These are phyloP conservation scores for Lacanobia wlatinum DNA, from an alignment of 2,888 invertebrate genomes.

Conservation along the genomic window DNA sequence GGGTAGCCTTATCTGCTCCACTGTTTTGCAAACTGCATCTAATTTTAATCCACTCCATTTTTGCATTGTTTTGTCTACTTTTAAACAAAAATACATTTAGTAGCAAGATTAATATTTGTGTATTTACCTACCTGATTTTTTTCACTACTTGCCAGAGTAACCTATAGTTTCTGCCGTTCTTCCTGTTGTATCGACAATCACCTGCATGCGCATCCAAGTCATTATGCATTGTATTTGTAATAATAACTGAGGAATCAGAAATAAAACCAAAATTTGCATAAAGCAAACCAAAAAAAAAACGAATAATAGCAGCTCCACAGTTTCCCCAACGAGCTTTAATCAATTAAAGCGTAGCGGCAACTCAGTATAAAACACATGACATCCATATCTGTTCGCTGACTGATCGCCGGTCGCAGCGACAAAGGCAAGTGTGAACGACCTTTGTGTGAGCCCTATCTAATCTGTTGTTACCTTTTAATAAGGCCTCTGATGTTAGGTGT, in stretches of 20 bases:
- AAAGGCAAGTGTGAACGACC: slow-evolving; percentile 69
- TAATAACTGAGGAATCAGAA: not conserved
- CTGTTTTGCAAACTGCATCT: not conserved
- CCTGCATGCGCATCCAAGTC: too few species aligned
- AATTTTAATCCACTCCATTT: not conserved
- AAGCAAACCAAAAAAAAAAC: not conserved
- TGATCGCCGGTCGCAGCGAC: slow-evolving; percentile 73
- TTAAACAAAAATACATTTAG: not conserved
- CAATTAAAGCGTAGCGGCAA: slow-evolving; percentile 75
- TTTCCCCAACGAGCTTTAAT: slow-evolving; percentile 66
- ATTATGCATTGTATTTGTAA: not conserved
- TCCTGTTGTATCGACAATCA: too few species aligned
- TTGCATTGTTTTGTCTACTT: not conserved
- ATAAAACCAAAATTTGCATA: not conserved
- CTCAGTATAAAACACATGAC: slow-evolving; percentile 72
- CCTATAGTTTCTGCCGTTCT: too few species aligned
- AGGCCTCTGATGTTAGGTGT: slow-evolving; percentile 40
- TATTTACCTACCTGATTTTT: too few species aligned
- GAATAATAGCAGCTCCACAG: slow-evolving; percentile 58
- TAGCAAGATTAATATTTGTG: too few species aligned
- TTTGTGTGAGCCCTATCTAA: slow-evolving; percentile 60
- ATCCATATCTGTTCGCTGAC: slow-evolving; percentile 78
- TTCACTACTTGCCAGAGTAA: too few species aligned
- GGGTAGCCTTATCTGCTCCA: not conserved
- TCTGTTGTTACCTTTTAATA: slow-evolving; percentile 65